Conservation (phyloP, 2,113 vertebrate genomes). For the Halichoerus grypus region DNA sequence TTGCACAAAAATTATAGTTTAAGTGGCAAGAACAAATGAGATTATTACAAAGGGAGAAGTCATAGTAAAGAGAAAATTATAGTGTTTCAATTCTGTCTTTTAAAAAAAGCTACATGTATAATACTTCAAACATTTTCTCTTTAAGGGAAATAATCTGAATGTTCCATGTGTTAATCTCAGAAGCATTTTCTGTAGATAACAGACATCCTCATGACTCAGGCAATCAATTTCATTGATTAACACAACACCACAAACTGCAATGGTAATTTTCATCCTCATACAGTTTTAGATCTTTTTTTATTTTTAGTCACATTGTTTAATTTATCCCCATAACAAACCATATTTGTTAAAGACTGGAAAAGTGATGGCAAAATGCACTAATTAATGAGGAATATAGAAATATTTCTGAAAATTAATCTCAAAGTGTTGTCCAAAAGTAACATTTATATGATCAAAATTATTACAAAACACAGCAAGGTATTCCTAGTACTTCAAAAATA, state of each 20-base stretch:
- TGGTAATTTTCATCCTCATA: neutral
- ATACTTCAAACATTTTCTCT: neutral
- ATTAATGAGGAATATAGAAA: neutral
- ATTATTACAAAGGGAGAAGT: neutral
- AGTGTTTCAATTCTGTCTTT: neutral
- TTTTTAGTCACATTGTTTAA: neutral
- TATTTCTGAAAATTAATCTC: slow-evolving; percentile 7
- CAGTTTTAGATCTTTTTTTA: neutral
- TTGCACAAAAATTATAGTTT: slow-evolving; percentile 7
- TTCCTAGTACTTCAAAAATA: slow-evolving; percentile 33
- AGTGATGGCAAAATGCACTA: neutral
- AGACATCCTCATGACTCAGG: neutral
- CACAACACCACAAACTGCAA: neutral
- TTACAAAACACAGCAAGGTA: neutral
- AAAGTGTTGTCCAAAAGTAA: neutral
- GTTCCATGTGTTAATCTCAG: neutral
- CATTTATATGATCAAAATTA: neutral
- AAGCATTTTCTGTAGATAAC: neutral
- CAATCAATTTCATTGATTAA: slow-evolving; percentile 11
- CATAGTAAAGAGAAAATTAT: neutral
- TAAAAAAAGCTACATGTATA: neutral
- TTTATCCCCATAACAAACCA: neutral
- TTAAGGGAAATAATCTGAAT: neutral
- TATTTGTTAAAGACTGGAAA: neutral
- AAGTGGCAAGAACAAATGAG: slow-evolving; percentile 33